phyloP scores from a whole-genome alignment of 2,113 vertebrate species.

The Clinocottus analis region DNA sequence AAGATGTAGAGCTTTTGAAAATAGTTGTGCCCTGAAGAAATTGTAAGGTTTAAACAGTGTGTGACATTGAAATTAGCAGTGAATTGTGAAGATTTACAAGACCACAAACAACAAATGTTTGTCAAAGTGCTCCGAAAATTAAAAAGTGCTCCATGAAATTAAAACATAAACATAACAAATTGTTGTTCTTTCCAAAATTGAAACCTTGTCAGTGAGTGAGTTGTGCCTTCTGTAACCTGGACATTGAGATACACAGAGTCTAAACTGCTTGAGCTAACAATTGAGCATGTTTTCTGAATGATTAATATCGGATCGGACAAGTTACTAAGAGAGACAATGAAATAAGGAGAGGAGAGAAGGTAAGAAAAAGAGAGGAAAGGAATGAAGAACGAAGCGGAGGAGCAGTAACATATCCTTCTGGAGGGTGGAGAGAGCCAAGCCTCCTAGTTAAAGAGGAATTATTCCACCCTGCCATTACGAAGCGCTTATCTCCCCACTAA shows the following conservation, averaged over 20 bases:
- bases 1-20: constrained; percentile 6
- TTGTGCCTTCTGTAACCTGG: neutral
- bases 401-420: constrained; percentile 51
- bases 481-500: constrained; percentile 91
- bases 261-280: neutral
- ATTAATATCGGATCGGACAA: constrained; percentile 9
- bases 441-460: constrained; percentile 87
- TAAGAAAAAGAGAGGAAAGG: neutral
- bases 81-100: neutral
- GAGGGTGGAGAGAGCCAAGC: constrained; percentile 78
- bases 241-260: neutral
- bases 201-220: neutral
- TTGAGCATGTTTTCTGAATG: constrained; percentile 1
- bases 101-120: constrained; percentile 1
- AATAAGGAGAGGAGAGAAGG: neutral
- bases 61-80: neutral
- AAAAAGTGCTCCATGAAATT: neutral
- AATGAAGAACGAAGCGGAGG: constrained; percentile 39
- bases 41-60: neutral
- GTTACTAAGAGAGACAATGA: neutral
- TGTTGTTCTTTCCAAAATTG: neutral
- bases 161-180: neutral
- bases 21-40: neutral
- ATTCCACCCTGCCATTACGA: constrained; percentile 93
- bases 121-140: neutral